Conservation (phyloP, 2,797 vertebrate genomes). For the Staurois parvus region DNA sequence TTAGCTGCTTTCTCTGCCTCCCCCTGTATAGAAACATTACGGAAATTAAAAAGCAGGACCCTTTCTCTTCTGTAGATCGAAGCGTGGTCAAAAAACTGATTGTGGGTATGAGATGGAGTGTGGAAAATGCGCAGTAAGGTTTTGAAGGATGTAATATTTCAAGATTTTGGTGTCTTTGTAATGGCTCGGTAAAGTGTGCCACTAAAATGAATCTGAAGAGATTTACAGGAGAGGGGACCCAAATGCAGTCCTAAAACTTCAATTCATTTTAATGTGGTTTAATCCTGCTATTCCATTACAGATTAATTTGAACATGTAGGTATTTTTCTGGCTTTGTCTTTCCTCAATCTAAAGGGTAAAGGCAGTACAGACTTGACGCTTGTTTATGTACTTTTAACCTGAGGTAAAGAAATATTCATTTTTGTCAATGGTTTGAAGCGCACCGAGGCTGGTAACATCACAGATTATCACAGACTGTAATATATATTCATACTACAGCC, state of each 20-base stretch:
- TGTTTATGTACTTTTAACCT: no score
- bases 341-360: neutral
- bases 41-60: conserved; percentile 63
- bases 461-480: no score
- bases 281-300: neutral
- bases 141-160: conserved; percentile 57
- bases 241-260: conserved; percentile 1
- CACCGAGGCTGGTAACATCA: no score
- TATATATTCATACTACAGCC: no score
- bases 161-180: conserved; percentile 46
- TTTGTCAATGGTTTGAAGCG: no score
- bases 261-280: neutral
- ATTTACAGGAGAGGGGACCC: conserved; percentile 7
- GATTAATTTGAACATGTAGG: neutral
- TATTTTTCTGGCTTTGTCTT: neutral
- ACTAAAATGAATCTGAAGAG: conserved; percentile 18
- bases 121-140: conserved; percentile 60
- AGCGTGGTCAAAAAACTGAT: conserved; percentile 62
- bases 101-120: conserved; percentile 59
- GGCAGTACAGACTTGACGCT: neutral
- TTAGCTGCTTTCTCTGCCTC: conserved; percentile 49
- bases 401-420: no score
- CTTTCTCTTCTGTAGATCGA: conserved; percentile 58
- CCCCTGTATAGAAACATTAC: conserved; percentile 59
- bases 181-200: conserved; percentile 32